Base-by-base conservation (phyloP, 2,113 vertebrate genomes). In the Eurypyga helias region DNA sequence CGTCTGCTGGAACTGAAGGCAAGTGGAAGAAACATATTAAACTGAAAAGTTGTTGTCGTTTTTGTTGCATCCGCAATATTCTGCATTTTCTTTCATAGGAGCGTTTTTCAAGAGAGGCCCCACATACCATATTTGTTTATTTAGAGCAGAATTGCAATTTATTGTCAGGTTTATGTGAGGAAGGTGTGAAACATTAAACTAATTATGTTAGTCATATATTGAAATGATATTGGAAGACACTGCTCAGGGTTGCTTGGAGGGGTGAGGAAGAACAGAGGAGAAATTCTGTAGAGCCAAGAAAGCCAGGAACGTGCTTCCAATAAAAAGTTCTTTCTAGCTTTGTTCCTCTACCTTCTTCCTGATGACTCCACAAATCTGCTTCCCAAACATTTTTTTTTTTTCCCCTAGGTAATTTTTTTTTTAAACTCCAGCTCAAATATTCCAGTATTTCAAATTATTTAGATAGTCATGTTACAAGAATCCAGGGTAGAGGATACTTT, bases 161-260 rank as follows among this genome's bases (percentile, higher is more conserved):
- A 57, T 8, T 69, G 64, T 89, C 57, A 64, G 81, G 48, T 90
- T 97, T 94, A 70, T 43, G 28, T 58, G 43, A 96, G 65, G 38
- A 95, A 92, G 64, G 33, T 75, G 36, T 61, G 52, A 97, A 97
- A 93, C 25, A 57, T 84, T 77, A 93, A 58, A 41, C 26, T 71
- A 77, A 76, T 69, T 89, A 31, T 2, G 1, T 88, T 89, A 90
- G 43, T 55, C 61, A 67, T 87, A 72, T 51, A 93, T 49, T 90
- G 61, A 95, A 96, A 95, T 91, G 64, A 78, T 90, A 75, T 54
- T 69, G 58, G 60, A 93, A 94, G 41, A 54, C 11, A 7, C 25
- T 62, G 10, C 33, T 84, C 33, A 70, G 55, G 83, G 51, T 41
- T 86, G 60, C 19, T 41, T 52, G 11, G 31, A 66, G 17, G 15